Base-by-base conservation (phyloP, 2,888 invertebrate genomes). In the Bugulina stolonifera region DNA sequence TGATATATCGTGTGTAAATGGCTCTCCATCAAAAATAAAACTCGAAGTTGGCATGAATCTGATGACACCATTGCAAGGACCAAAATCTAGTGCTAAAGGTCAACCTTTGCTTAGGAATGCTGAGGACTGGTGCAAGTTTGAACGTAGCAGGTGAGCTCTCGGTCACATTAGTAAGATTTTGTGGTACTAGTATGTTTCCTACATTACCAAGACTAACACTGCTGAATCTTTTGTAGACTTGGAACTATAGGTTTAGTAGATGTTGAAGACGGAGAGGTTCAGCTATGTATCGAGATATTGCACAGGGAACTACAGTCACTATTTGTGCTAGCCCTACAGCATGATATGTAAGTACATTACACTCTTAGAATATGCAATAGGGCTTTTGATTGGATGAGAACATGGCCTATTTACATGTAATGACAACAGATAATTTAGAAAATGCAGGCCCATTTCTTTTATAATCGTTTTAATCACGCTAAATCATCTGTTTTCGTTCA, bases 291-390 rank as follows among this genome's bases (percentile, higher is more conserved):
- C 5, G 64, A 64, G 3, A 27, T 14, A 29, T 5, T 64, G 14
- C 64, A 64, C 32, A 32, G 18, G 32, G 64, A 64, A n/a, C 14
- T 64, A 10, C 64, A 64, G 32, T 64, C 76, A 14, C 76, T 79
- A 18, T 79, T 81, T 75, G 79, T 82, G 32, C 73, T 76, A 35
- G 79, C 80, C 32, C 75, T 82, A 35, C 81, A 82, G 72, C 77
- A 79, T 69, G 79, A 82, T 74, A 80, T 77, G 81, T 81, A 76
- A 73, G 74, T 70, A 18, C n/a, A n/a, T n/a, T n/a, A n/a, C n/a
- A n/a, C n/a, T n/a, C n/a, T n/a, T n/a, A n/a, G n/a, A n/a, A n/a
- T n/a, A n/a, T n/a, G n/a, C n/a, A n/a, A n/a, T n/a, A n/a, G n/a
- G n/a, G n/a, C n/a, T n/a, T n/a, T n/a, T n/a, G n/a, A n/a, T n/a